These are phyloP conservation scores for Mus spretus DNA, from an alignment of 2,797 vertebrate species.

Conservation along the genomic window DNA sequence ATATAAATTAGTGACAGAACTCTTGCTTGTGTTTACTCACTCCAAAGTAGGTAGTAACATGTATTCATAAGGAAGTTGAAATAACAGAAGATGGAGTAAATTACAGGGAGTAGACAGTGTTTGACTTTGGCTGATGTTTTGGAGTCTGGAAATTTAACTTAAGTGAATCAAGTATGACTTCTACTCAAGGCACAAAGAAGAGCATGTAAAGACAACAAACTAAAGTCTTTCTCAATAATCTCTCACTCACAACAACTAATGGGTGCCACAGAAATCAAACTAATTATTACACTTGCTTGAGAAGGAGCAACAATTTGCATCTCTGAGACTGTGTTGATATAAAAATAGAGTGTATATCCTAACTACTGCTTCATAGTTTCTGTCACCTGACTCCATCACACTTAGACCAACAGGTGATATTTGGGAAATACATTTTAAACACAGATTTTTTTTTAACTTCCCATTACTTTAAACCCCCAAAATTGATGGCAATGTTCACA, in stretches of 20 bases:
- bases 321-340: not conserved
- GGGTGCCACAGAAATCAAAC: not conserved
- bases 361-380: not conserved
- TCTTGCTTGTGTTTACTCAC: fast-evolving
- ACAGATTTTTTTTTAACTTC: not conserved
- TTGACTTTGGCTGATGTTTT: not conserved
- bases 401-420: not conserved
- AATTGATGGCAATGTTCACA: not conserved
- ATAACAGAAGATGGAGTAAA: not conserved
- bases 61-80: not conserved
- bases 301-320: not conserved
- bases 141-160: not conserved
- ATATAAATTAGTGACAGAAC: not conserved
- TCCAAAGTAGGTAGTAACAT: not conserved
- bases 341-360: not conserved
- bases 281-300: not conserved
- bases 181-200: not conserved
- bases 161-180: not conserved
- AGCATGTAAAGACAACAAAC: not conserved
- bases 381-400: no score
- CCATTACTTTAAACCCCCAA: not conserved
- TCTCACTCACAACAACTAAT: not conserved
- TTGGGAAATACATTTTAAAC: not conserved
- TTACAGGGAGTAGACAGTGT: not conserved
- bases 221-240: not conserved